Base-by-base conservation (phyloP, 1,140 invertebrate genomes). In the Pteromalus puparum region DNA sequence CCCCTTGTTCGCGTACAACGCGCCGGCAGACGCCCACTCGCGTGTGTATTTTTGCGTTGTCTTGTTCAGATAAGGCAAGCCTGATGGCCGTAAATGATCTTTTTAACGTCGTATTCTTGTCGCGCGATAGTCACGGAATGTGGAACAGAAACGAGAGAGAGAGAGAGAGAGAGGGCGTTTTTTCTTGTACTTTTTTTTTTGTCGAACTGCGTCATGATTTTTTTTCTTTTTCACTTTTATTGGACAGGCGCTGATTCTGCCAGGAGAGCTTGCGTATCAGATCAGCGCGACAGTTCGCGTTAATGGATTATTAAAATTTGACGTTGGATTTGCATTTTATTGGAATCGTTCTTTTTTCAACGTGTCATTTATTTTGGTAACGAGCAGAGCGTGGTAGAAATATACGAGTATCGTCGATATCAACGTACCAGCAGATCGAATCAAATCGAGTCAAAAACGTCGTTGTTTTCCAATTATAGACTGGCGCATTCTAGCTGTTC, bases 11-110 rank as follows among this genome's bases (percentile, higher is more conserved):
- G n/a, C n/a, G n/a, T n/a, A n/a, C n/a, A n/a, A n/a, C n/a, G n/a
- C 12, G 2, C 34, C 30, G 9, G 30, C 61, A 68, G 77, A 38
- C 77, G n/a, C 30, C 10, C 48, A 30, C 77, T 67, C n/a, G 77
- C 61, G 77, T 76, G 53, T 76, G 1, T 76, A 67, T 76, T 67
- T 68, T 76, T 1, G n/a, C 38, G 48, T 65, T 67, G 72, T 65
- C 73, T 74, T 74, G 28, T 38, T 46, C 9, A 46, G 72, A 67
- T 75, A 82, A 82, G 72, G 73, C 73, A 0, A 26, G 30, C 53
- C 67, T 67, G 48, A 76, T 75, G 81, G 21, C 53, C 30, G 73
- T 82, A 82, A 82, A 82, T 82, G 81, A 82, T 82, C 53, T 46
- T 67, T 76, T 82, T 82, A 76, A 76, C 72, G 34, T 67, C 72